Percentiles rank a stretch among this genome's conserved stretches.
phyloP scores from a whole-genome alignment of 2,888 invertebrate genomes.

The Rhyacophila evoluta region DNA sequence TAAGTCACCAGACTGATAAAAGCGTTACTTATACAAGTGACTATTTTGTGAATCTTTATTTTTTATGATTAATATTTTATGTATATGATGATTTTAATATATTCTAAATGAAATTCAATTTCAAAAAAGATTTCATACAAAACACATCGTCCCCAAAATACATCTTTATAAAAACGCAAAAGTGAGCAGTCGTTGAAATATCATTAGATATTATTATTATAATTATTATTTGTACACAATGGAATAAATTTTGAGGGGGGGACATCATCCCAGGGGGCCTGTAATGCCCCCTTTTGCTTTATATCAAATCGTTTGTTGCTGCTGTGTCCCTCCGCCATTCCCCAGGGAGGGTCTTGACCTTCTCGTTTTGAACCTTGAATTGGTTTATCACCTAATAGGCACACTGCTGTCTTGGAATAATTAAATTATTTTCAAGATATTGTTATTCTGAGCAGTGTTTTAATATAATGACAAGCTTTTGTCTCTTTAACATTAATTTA shows the following conservation, averaged over 20 bases:
- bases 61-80: too few relatives aligned
- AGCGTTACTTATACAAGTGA: too few relatives aligned
- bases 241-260: neutral
- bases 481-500: too few relatives aligned
- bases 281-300: conserved; percentile 1
- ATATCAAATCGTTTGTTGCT: conserved; percentile 6
- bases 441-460: neutral
- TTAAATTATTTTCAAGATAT: neutral
- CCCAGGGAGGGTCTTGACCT: conserved; percentile 24
- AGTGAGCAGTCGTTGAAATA: conserved; percentile 19
- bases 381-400: conserved; percentile 9
- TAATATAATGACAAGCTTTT: too few relatives aligned
- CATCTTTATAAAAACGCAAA: neutral
- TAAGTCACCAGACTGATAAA: too few relatives aligned
- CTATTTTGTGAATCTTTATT: too few relatives aligned
- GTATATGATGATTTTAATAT: too few relatives aligned
- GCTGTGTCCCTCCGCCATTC: neutral
- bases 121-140: neutral
- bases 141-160: neutral
- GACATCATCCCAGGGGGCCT: neutral
- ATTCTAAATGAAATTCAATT: too few relatives aligned
- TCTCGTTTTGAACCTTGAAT: conserved; percentile 7
- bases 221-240: conserved; percentile 21
- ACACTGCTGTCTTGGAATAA: conserved; percentile 2
- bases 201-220: conserved; percentile 15